Evolutionary conservation across 2,888 invertebrate species (phyloP).

Genomic region (Laspeyria flexula): DNA sequence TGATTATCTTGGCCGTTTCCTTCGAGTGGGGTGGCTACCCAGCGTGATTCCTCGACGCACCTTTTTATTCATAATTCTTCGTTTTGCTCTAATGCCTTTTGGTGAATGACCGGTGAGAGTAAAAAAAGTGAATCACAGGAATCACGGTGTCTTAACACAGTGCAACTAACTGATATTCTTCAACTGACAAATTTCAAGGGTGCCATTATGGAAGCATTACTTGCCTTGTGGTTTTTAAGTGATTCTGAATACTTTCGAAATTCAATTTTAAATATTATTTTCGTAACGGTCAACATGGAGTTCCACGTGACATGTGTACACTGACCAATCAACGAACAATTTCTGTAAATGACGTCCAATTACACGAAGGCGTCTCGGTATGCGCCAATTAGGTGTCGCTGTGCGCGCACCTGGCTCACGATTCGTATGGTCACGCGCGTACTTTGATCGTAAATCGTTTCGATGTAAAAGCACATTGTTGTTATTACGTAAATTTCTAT

Average conservation of each 20-base stretch:
- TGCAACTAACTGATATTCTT: conserved; percentile 65
- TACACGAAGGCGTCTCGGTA: conserved; percentile 75
- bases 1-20: conserved; percentile 64
- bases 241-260: too few species aligned
- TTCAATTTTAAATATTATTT: conserved; percentile 22
- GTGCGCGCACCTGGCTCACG: conserved; percentile 80
- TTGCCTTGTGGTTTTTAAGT: conserved; percentile 1
- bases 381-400: conserved; percentile 78
- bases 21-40: conserved; percentile 72
- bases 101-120: conserved; percentile 82
- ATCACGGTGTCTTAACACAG: conserved; percentile 76
- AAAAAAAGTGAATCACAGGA: conserved; percentile 81
- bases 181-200: conserved; percentile 38
- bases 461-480: conserved; percentile 54
- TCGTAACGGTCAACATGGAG: conserved; percentile 36
- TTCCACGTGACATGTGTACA: conserved; percentile 67
- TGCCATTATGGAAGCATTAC: conserved; percentile 31
- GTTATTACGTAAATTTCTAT: conserved; percentile 54
- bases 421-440: conserved; percentile 73
- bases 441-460: conserved; percentile 69
- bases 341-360: conserved; percentile 79
- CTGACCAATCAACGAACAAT: conserved; percentile 72
- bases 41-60: conserved; percentile 81
- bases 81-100: conserved; percentile 74
- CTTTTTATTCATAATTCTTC: conserved; percentile 80